These are phyloP conservation scores for Aleiodes sp. DNA, from an alignment of 1,140 invertebrate species.

Conservation along the genomic window DNA sequence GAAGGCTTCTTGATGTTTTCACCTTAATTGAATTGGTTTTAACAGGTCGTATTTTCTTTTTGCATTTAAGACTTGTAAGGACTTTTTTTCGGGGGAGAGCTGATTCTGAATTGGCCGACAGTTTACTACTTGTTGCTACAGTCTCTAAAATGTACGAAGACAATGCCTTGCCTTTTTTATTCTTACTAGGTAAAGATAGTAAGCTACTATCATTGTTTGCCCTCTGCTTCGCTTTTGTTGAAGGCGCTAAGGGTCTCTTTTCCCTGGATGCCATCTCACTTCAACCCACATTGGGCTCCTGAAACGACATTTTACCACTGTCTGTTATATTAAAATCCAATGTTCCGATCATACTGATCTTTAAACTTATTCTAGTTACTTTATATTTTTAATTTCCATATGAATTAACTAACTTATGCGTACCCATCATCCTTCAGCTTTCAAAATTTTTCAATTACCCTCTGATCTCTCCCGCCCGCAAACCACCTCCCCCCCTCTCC, in stretches of 20 bases:
- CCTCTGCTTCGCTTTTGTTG: conserved; percentile 62
- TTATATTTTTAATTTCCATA: no score
- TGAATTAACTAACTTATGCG: no score
- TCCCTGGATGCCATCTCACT: conserved; percentile 69
- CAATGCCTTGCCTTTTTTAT: conserved; percentile 52
- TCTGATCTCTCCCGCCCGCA: no score
- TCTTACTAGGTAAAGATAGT: conserved; percentile 50
- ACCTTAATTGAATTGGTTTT: conserved; percentile 57
- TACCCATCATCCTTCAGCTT: no score
- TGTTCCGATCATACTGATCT: no score
- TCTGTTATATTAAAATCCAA: conserved; percentile 32
- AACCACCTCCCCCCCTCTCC: no score
- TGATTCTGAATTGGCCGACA: conserved; percentile 58
- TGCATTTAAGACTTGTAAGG: conserved; percentile 54
- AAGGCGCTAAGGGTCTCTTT: conserved; percentile 65
- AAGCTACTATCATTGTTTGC: conserved; percentile 58
- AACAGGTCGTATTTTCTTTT: conserved; percentile 54
- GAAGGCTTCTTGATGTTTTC: conserved; percentile 56
- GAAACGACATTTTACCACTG: conserved; percentile 45
- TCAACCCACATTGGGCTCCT: conserved; percentile 67
- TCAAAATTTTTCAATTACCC: no score
- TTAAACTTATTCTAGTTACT: no score
- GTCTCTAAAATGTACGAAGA: conserved; percentile 45
- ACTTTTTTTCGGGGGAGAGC: conserved; percentile 59
- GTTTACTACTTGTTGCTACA: conserved; percentile 56